Conservation (phyloP, 2,113 vertebrate genomes). For the Anhinga anhinga region DNA sequence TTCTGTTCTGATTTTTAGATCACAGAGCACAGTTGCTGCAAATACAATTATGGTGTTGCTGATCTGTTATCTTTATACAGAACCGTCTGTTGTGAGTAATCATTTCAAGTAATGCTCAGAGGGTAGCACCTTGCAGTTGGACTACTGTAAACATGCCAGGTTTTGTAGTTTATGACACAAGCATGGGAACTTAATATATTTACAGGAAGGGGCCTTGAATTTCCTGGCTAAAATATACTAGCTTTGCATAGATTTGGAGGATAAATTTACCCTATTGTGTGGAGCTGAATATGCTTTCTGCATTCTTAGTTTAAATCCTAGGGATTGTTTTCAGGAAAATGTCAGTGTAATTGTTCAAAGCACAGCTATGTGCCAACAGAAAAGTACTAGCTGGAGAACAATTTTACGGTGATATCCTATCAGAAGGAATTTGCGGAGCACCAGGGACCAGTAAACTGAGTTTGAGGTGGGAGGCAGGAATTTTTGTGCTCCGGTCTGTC, state of each 20-base stretch:
- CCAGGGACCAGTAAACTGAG: background rate
- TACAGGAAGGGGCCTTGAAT: constrained; percentile 65
- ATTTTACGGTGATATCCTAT: constrained; percentile 24
- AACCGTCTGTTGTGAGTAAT: background rate
- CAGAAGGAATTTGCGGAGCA: constrained; percentile 50
- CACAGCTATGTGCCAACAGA: constrained; percentile 25
- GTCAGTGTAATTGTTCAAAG: constrained; percentile 67
- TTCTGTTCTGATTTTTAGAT: constrained; percentile 9
- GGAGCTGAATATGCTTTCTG: constrained; percentile 59
- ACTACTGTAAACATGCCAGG: constrained; percentile 50
- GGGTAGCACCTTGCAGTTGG: constrained; percentile 30
- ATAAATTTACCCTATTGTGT: constrained; percentile 76
- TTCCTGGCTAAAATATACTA: constrained; percentile 73
- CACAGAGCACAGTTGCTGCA: background rate
- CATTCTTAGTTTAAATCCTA: constrained; percentile 68
- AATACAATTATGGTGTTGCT: background rate
- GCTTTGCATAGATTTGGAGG: constrained; percentile 64
- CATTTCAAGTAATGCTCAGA: constrained; percentile 1
- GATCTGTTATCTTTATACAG: background rate
- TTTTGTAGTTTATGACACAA: constrained; percentile 43
- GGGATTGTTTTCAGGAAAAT: constrained; percentile 71
- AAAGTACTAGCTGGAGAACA: constrained; percentile 41
- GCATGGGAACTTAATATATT: constrained; percentile 55
- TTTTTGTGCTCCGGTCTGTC: background rate
- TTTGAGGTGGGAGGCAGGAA: background rate